Conservation (phyloP, 1,140 invertebrate genomes). For the Cydia splendana region DNA sequence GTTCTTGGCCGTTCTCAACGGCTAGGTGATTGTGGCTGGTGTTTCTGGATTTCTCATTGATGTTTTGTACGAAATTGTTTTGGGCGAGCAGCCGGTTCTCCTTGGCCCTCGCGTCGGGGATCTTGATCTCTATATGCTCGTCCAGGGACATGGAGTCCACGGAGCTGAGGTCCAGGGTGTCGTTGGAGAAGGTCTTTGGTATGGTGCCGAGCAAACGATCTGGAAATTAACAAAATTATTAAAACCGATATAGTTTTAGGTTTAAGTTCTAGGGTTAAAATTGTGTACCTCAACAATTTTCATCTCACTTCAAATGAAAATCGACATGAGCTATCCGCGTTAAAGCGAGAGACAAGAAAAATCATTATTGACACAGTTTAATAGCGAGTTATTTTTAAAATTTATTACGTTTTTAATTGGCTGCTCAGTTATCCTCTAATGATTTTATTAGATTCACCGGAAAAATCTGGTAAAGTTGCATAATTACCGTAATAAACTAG, state of each 20-base stretch:
- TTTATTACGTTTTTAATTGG: background rate
- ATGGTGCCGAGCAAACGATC: slow-evolving; percentile 75
- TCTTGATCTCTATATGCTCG: slow-evolving; percentile 78
- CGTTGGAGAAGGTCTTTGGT: slow-evolving; percentile 77
- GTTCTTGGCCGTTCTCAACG: slow-evolving; percentile 60
- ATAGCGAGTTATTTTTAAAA: background rate
- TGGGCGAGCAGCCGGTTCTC: slow-evolving; percentile 76
- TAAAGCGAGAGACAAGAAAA: background rate
- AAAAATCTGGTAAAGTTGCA: background rate
- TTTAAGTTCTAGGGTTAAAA: slow-evolving; percentile 3
- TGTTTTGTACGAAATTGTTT: slow-evolving; percentile 70
- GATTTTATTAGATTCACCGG: background rate
- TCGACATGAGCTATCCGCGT: background rate
- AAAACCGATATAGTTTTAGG: background rate
- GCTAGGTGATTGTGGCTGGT: slow-evolving; percentile 62
- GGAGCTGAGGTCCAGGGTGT: slow-evolving; percentile 77
- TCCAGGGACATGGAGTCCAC: slow-evolving; percentile 78
- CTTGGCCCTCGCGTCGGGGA: slow-evolving; percentile 72
- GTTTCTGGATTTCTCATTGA: slow-evolving; percentile 69
- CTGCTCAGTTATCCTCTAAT: background rate
- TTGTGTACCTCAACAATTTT: background rate
- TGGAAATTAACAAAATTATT: slow-evolving; percentile 47
- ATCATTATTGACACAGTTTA: background rate
- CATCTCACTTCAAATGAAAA: background rate
- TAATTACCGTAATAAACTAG: background rate